These are phyloP conservation scores for Rutpela maculata DNA, from an alignment of 2,888 invertebrate species.

Conservation along the genomic window DNA sequence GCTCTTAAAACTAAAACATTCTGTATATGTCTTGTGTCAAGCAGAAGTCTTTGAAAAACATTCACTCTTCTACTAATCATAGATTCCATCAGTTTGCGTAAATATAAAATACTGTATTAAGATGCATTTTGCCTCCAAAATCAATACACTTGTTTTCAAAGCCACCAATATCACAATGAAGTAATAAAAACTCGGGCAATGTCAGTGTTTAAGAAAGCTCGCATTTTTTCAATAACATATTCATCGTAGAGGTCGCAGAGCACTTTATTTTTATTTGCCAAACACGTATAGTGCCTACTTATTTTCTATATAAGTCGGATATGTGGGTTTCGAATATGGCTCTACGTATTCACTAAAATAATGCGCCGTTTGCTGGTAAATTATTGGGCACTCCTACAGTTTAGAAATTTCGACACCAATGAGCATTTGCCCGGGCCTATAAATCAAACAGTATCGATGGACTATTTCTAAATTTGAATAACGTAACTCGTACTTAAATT, in stretches of 20 bases:
- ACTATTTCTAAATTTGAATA: conserved; percentile 22
- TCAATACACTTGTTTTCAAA: no score
- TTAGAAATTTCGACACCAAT: conserved; percentile 39
- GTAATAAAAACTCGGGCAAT: not conserved
- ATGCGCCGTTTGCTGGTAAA: conserved; percentile 51
- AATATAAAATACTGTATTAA: no score
- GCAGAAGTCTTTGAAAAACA: no score
- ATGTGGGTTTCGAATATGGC: conserved; percentile 61
- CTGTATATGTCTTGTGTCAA: no score
- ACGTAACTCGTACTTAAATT: conserved; percentile 23
- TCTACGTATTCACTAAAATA: conserved; percentile 55
- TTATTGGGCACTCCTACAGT: conserved; percentile 39
- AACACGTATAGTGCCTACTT: conserved; percentile 59
- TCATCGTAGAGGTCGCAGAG: not conserved
- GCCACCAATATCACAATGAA: not conserved
- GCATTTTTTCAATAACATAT: conserved; percentile 17
- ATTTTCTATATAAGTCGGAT: conserved; percentile 55
- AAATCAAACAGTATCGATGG: conserved; percentile 40
- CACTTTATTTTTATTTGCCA: conserved; percentile 53
- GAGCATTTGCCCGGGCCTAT: not conserved
- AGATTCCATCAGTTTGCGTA: no score
- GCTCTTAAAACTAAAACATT: no score
- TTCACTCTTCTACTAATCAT: no score
- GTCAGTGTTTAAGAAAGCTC: conserved; percentile 7
- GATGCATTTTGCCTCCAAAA: no score